Evolutionary conservation across 1,140 invertebrate species (phyloP), one percentile per base, ranked within the genome.

Genomic region (Pissodes strobi): DNA sequence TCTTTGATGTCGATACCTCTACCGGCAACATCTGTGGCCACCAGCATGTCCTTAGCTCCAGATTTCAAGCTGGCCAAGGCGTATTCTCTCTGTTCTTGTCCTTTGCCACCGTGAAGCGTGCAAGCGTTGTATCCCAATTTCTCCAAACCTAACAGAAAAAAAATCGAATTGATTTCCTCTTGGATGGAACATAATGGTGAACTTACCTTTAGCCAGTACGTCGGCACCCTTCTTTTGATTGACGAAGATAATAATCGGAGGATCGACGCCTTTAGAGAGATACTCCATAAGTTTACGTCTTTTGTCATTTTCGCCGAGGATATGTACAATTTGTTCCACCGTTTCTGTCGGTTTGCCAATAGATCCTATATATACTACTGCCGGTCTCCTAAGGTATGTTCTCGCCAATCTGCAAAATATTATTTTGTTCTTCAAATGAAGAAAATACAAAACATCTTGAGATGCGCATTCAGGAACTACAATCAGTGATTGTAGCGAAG

Each of bases 1-100:
- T 99, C 97, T 79, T 98, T 98, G 73, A 99, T 98, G 76, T 99
- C 97, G 68, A 99, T 99, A 95, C 98, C 98, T 87, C 97, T 90
- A 70, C 97, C 97, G 75, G 98, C 98, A 1, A 99, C 97, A 82
- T 99, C 97, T 3, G 98, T 99, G 0, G 98, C 98, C n/a, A 99
- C 97, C 57, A 99, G 81, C 73, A 99, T 99, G 78, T 99, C 96
- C 79, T 99, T 99, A 0, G 87, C 85, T 10, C 95, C 95, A 53
- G 87, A 87, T 79, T 99, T 99, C 39, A 99, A 86, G 79, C 93
- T 93, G 3, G 94, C 92, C 69, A 99, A 81, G 43, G 98, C 98
- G 78, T 95, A 99, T 77, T 99, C 98, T 87, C 98, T 87, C 79
- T 99, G 96, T 80, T 99, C 98, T 82, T 99, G 98, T 0, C 97